Percentiles rank a stretch among this genome's conserved stretches.
Conservation (phyloP, 2,113 vertebrate species). For the Crypturellus undulatus region DNA sequence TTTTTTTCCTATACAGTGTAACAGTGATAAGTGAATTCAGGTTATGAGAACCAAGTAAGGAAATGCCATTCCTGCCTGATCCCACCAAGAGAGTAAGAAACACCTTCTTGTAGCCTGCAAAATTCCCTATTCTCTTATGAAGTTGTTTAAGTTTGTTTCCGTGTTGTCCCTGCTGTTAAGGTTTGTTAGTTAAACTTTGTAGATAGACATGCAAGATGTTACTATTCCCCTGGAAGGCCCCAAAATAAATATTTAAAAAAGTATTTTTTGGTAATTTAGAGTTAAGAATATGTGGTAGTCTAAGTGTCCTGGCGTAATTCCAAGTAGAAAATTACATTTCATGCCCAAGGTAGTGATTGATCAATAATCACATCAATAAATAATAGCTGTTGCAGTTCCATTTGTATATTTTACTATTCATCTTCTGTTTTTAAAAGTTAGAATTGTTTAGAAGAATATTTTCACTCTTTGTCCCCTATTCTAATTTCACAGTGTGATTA, state of each 20-base stretch:
- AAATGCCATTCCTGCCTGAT: background rate
- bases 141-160: background rate
- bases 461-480: background rate
- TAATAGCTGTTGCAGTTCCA: background rate
- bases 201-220: conserved; percentile 4
- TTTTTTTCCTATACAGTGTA: background rate
- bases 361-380: background rate
- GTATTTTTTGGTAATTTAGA: background rate
- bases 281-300: background rate
- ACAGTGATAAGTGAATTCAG: background rate
- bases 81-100: background rate
- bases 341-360: background rate
- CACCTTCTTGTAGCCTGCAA: background rate
- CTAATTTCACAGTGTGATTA: background rate
- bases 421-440: background rate
- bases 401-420: background rate
- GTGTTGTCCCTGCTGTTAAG: background rate
- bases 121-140: background rate
- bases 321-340: conserved; percentile 28
- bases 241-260: background rate
- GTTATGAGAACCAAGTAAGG: background rate
- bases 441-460: background rate
- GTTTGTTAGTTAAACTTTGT: background rate
- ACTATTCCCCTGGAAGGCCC: background rate
- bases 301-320: conserved; percentile 1